phyloP scores from a whole-genome alignment of 2,797 vertebrate genomes.

The Sebastes hubbsi region DNA sequence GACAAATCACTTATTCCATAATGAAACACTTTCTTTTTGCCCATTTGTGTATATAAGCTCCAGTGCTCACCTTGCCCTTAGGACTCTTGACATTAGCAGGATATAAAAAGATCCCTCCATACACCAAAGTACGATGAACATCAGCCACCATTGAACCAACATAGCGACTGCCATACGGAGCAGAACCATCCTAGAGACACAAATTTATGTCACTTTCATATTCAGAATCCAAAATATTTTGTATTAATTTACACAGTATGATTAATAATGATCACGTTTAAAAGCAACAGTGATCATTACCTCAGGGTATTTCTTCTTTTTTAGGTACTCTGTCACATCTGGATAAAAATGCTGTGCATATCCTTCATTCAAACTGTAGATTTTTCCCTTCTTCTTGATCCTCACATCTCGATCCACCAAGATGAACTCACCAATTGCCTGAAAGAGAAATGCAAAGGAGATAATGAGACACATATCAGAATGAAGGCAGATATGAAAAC shows the following conservation, averaged over 20 bases:
- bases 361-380: constrained; percentile 97
- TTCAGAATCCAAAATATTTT: not conserved
- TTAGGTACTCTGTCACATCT: constrained; percentile 90
- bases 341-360: constrained; percentile 94
- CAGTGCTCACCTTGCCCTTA: constrained; percentile 89
- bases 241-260: not conserved
- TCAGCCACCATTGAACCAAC: constrained; percentile 98
- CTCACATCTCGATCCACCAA: constrained; percentile 90
- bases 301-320: constrained; percentile 93
- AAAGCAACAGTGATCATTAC: constrained; percentile 65
- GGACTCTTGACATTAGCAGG: constrained; percentile 95
- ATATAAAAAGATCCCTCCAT: constrained; percentile 97
- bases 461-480: not conserved
- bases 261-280: not conserved
- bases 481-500: too few relatives aligned
- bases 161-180: constrained; percentile 92
- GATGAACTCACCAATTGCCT: constrained; percentile 98
- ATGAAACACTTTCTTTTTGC: not conserved
- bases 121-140: constrained; percentile 94
- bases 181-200: constrained; percentile 87
- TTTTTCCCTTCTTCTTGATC: constrained; percentile 95
- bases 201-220: not conserved
- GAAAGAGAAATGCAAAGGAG: not conserved
- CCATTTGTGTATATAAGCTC: not conserved
- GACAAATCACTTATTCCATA: not conserved